Evolutionary conservation across 2,797 vertebrate genomes (phyloP), one percentile per base, ranked within the genome.

Genomic region (Cossypha niveicapilla): DNA sequence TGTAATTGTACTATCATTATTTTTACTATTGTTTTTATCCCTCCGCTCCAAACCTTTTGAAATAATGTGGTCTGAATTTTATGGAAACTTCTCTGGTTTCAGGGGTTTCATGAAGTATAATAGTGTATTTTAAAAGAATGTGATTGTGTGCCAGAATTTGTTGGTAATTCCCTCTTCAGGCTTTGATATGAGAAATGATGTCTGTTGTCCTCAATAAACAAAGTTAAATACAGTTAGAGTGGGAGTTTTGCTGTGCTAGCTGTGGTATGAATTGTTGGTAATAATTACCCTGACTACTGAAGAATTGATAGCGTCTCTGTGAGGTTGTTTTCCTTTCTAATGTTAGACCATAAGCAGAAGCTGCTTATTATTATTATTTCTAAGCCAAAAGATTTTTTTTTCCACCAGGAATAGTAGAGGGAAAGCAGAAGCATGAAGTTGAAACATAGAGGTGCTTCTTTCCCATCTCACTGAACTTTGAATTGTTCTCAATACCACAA

Each of bases 201-300:
- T 88, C 86, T 93, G 24, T 56, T 87, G 48, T 45, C 83, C 53
- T 95, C 90, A 92, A 79, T 73, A 90, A 94, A 80, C n/a, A 91
- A 81, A 92, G 39, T 76, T 92, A 94, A 94, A 92, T 82, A 60
- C 73, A 88, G 30, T 85, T 65, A 44, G 77, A 88, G 71, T 93
- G 81, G 84, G 63, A 93, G 87, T 94, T 96, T 80, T 94, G 67
- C 83, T 84, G 67, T 94, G 71, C 80, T 86, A 56, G 37, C 60
- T 90, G 74, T 93, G 93, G 67, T 92, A 71, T 77, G 83, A 92
- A 89, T 91, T 92, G 60, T 79, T 93, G 61, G 71, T 87, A 85
- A 74, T 92, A 93, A 88, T 92, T 85, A 82, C 63, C 56, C 87
- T 63, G 67, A 73, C 82, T 89, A 57, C 78, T 92, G 82, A 90